Base-by-base conservation (phyloP, 2,797 vertebrate genomes). In the Diceros bicornis region DNA sequence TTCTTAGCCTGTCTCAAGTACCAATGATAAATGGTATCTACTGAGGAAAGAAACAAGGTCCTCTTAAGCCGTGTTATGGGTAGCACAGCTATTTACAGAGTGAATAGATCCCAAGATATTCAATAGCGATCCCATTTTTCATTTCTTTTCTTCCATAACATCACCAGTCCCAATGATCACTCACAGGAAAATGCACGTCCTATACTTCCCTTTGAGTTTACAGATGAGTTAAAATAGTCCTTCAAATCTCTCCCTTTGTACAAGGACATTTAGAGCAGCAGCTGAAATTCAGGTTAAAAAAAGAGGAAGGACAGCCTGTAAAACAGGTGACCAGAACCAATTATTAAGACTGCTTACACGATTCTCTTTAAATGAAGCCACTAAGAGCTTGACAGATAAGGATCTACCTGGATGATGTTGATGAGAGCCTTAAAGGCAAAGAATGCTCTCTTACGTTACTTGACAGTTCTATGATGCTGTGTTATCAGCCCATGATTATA, bases 291-390 rank as follows among this genome's bases (percentile, higher is more conserved):
- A 57, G 75, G 78, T 68, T 90, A 8, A 91, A 50, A 69, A 88
- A 34, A 91, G n/a, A 79, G 21, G 44, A 83, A 69, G 10, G 66
- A 32, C 37, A 74, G 77, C 71, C 59, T 62, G 3, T 41, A 64
- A 79, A 68, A 69, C 1, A 41, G 34, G n/a, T 72, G 61, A 74
- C 57, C 52, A 74, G 62, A 86, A 84, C 61, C 41, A 68, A 79
- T 55, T 68, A 84, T 71, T 81, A 81, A 90, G 18, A 50, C 29
- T 68, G 34, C 57, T 94, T 91, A 57, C 77, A 41, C 32, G 55
- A 82, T 86, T 95, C 81, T 84, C 55, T 69, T 79, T 81, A 92
- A 89, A 78, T 64, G 34, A 90, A 66, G 59, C 78, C 44, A 78
- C n/a, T 50, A 72, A 72, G 86, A 91, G 66, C 47, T 34, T 59